These are phyloP conservation scores for Martes martes DNA, from an alignment of 2,113 vertebrate genomes.

Conservation along the genomic window DNA sequence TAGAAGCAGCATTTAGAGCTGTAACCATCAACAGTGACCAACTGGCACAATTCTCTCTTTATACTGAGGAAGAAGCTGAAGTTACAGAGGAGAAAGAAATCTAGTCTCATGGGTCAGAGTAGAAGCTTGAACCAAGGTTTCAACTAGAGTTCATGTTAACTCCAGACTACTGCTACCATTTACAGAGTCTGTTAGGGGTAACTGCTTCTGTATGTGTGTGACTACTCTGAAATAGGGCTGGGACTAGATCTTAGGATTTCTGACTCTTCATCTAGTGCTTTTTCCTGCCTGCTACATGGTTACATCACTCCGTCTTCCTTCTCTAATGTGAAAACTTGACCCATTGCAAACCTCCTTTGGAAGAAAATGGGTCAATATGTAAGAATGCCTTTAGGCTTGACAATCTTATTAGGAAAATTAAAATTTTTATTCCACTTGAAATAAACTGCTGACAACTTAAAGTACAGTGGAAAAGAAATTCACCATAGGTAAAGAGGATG, in stretches of 20 bases:
- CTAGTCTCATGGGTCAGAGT: background rate
- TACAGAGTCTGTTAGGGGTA: background rate
- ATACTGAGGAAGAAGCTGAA: background rate
- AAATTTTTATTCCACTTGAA: background rate
- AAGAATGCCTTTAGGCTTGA: background rate
- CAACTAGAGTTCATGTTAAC: too few relatives aligned
- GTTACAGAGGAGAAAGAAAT: background rate
- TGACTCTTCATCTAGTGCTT: background rate
- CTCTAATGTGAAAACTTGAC: background rate
- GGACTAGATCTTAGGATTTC: background rate
- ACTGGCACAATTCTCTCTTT: background rate
- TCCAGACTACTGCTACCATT: background rate
- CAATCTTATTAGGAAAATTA: background rate
- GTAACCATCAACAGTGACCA: background rate
- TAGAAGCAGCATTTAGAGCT: background rate
- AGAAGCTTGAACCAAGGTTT: background rate
- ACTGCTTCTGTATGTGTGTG: background rate
- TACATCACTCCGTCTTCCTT: background rate
- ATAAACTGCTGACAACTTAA: background rate
- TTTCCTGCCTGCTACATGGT: background rate
- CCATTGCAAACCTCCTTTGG: background rate
- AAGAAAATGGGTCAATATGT: background rate
- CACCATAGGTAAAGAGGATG: constrained; percentile 6
- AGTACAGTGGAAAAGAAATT: background rate
- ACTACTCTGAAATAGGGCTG: background rate